phyloP scores from a whole-genome alignment of 2,888 invertebrate genomes.

The Morpho deidamia region DNA sequence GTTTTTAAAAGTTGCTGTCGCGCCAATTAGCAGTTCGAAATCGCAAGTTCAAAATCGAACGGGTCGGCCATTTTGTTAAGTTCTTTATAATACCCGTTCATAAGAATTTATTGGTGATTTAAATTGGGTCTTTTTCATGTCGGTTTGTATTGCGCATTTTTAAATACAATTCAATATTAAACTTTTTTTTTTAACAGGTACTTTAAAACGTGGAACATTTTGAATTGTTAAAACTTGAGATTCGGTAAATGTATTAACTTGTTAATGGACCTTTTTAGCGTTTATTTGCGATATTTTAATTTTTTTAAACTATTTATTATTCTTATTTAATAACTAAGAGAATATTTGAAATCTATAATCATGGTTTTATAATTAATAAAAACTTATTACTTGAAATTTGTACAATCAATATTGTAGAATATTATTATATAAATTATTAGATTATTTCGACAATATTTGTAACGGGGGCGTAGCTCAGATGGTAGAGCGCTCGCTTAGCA shows the following conservation, averaged over 20 bases:
- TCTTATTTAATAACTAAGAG: no score
- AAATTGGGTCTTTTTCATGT: slow-evolving; percentile 2
- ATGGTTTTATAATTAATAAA: no score
- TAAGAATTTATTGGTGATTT: background rate
- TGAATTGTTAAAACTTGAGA: no score
- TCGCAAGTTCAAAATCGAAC: slow-evolving; percentile 4
- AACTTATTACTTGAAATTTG: no score
- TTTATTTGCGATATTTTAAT: no score
- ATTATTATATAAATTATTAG: no score
- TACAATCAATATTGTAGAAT: no score
- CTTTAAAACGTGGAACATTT: background rate
- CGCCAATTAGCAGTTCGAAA: slow-evolving; percentile 15
- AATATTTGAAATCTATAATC: no score
- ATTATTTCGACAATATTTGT: no score
- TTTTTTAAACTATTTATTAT: no score
- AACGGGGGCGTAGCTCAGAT: slow-evolving; percentile 73
- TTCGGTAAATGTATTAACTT: no score
- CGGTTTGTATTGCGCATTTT: background rate
- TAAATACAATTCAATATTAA: background rate
- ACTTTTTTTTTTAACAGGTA: background rate
- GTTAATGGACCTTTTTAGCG: no score
- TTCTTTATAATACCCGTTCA: background rate
- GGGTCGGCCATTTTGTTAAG: slow-evolving; percentile 7
- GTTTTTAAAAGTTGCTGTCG: slow-evolving; percentile 9
- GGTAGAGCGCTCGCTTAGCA: slow-evolving; percentile 79